Base-by-base conservation (phyloP, 2,113 vertebrate genomes). In the Archilochus colubris region DNA sequence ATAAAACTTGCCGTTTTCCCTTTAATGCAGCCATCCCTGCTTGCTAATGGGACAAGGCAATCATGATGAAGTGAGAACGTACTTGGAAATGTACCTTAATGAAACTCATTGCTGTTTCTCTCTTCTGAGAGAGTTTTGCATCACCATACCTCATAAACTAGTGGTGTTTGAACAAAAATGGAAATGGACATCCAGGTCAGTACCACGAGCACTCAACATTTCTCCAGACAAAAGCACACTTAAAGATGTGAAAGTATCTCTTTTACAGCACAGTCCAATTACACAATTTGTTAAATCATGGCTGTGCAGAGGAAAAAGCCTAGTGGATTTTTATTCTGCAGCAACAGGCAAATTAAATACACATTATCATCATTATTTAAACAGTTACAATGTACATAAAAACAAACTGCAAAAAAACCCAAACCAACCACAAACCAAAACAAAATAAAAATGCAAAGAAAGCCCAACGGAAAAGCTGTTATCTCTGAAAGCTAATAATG, bases 401-500 rank as follows among this genome's bases (percentile, higher is more conserved):
- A 96, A 97, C 90, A 84, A 96, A 90, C 89, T 59, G 91, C 10
- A 58, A 82, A 85, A 93, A 89, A 80, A 2, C 20, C 31, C 79
- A 38, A 38, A 38, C 8, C 10, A 57, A 83, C 55, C 57, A 74
- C 38, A 63, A 88, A 72, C 20, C 64, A 78, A 92, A 94, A 53
- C 79, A 86, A 93, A 92, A 94, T 46, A 89, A 88, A 93, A 95
- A 95, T 55, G 51, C 76, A 83, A 93, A 96, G 96, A 91, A 95
- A 94, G 58, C 88, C 96, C 68, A 95, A 78, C 15, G 82, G 97
- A 98, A 98, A 98, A 96, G 96, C 97, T 98, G 97, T 98, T 98
- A 98, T 98, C 94, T 98, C 95, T 98, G 98, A 98, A 98, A 98
- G 97, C 98, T 98, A 99, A 98, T 99, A 98, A 99, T 99, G 98